phyloP scores from a whole-genome alignment of 2,888 invertebrate genomes.

The Eledona agricola region DNA sequence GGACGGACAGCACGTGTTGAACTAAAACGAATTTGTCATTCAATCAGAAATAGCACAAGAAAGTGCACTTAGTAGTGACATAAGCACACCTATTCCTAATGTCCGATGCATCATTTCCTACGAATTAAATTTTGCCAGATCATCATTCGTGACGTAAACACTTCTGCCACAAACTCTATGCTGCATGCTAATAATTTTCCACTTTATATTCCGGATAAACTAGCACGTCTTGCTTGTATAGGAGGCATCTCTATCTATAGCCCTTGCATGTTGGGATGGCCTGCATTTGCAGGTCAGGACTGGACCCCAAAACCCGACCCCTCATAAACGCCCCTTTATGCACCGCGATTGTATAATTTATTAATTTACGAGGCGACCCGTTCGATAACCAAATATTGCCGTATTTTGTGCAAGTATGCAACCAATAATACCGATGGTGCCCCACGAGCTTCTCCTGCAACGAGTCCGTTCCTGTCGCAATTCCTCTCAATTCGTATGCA shows the following conservation, averaged over 20 bases:
- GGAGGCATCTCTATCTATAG: constrained; percentile 17
- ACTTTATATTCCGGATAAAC: constrained; percentile 49
- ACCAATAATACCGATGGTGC: constrained; percentile 12
- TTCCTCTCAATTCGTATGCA: constrained; percentile 55
- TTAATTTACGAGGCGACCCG: no score
- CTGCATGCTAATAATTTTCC: constrained; percentile 43
- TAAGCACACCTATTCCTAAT: no score
- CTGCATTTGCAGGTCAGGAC: constrained; percentile 9
- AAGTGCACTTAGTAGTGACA: no score
- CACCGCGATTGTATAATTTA: no score
- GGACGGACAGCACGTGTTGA: no score
- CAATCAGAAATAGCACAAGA: no score
- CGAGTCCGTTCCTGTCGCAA: constrained; percentile 37
- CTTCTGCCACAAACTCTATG: constrained; percentile 36
- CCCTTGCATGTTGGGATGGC: constrained; percentile 12
- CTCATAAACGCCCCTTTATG: no score
- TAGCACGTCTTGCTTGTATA: constrained; percentile 47
- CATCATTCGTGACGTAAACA: constrained; percentile 40
- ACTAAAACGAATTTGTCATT: no score
- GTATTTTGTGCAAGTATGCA: no score
- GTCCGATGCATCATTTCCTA: constrained; percentile 27
- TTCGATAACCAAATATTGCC: no score
- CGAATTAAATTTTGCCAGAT: constrained; percentile 35
- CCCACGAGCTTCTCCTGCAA: constrained; percentile 1
- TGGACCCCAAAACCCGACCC: not conserved